Evolutionary conservation across 2,888 invertebrate species (phyloP).

Genomic region (Cosmia trapezina): DNA sequence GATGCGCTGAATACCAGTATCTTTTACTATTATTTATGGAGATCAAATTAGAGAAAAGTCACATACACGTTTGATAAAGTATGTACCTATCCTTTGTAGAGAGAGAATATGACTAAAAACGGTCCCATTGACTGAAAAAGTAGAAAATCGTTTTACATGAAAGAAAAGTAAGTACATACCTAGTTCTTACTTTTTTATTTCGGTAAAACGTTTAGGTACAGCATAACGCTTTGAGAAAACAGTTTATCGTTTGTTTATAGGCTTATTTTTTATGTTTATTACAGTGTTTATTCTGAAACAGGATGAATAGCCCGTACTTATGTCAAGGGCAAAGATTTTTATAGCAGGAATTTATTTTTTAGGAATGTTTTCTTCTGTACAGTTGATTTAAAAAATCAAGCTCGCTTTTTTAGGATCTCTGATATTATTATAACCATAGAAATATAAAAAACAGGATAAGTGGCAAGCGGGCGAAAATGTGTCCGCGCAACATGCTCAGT

Average conservation of each 20-base stretch:
- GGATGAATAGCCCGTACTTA: slow-evolving; percentile 31
- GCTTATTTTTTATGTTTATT: slow-evolving; percentile 66
- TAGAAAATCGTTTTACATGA: slow-evolving; percentile 15
- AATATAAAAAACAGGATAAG: no score
- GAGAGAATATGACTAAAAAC: not conserved
- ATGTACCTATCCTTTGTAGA: not conserved
- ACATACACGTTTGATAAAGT: not conserved
- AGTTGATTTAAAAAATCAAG: slow-evolving; percentile 8
- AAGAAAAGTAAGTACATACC: slow-evolving; percentile 36
- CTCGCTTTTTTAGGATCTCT: not conserved
- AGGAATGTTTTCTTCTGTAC: not conserved
- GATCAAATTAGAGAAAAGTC: not conserved
- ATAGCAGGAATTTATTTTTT: slow-evolving; percentile 5
- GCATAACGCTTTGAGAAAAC: slow-evolving; percentile 46
- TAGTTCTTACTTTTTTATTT: slow-evolving; percentile 40
- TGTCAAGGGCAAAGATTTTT: slow-evolving; percentile 35
- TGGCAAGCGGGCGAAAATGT: no score
- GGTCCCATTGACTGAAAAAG: not conserved
- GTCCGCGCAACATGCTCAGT: no score
- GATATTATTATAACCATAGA: no score
- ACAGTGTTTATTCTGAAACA: slow-evolving; percentile 60
- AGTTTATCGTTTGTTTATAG: slow-evolving; percentile 62
- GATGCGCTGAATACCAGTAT: no score
- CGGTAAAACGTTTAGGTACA: slow-evolving; percentile 25
- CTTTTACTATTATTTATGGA: no score